These are phyloP conservation scores for Indicator indicator DNA, from an alignment of 2,113 vertebrate genomes.

Conservation along the genomic window DNA sequence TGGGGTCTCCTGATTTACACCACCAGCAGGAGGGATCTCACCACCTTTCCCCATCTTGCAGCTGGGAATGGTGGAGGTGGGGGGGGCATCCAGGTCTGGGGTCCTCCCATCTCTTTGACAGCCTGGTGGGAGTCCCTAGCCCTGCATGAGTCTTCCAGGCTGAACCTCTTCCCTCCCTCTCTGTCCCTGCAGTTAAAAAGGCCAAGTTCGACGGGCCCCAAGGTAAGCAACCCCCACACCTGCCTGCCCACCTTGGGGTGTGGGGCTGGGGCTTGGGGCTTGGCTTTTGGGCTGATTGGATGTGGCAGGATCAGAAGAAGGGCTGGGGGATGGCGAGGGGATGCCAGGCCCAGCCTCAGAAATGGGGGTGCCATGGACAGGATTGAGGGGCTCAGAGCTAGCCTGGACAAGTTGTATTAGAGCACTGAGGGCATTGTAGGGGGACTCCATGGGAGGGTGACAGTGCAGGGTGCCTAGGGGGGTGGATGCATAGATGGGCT, in stretches of 20 bases:
- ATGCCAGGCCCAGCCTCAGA: background rate
- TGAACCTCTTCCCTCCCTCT: background rate
- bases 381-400: accelerated
- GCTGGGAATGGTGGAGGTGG: too few species aligned
- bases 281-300: background rate
- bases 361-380: background rate
- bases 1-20: background rate
- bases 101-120: background rate
- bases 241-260: background rate
- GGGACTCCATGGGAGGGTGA: background rate
- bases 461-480: background rate
- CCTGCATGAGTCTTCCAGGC: accelerated
- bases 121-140: background rate
- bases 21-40: background rate
- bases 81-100: background rate
- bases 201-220: conserved; percentile 96
- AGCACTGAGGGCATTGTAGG: background rate
- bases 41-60: background rate
- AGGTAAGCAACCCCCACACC: conserved; percentile 78
- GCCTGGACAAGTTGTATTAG: background rate
- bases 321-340: background rate
- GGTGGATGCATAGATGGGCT: too few species aligned
- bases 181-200: conserved; percentile 88
- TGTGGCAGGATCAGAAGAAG: background rate
- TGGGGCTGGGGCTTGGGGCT: accelerated